A percentile compares a stretch with the other conserved stretches of the same genome.
Conservation (phyloP, 2,888 invertebrate species). For the Pharmacophagus antenor region DNA sequence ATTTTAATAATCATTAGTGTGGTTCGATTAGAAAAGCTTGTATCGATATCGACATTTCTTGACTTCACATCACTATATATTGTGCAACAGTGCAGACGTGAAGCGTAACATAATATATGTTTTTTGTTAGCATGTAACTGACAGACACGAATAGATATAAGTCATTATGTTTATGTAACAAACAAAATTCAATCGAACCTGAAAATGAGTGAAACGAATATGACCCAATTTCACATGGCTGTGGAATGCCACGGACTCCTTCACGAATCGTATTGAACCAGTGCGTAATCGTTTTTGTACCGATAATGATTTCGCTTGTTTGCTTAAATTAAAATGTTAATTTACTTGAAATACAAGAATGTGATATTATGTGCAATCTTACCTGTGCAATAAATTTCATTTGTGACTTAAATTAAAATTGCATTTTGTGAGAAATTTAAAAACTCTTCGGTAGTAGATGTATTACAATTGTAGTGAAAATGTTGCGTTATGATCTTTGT, state of each 20-base stretch:
- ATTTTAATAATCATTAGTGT: no score
- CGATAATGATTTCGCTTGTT: neutral
- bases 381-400: no score
- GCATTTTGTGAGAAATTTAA: no score
- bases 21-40: neutral
- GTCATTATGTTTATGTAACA: conserved; percentile 36
- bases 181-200: conserved; percentile 29
- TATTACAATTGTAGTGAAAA: no score
- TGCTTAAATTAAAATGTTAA: no score
- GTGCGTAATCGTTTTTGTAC: conserved; percentile 9
- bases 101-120: conserved; percentile 58
- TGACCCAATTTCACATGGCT: conserved; percentile 25
- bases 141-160: conserved; percentile 34
- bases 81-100: conserved; percentile 57
- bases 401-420: no score
- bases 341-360: neutral
- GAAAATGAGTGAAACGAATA: conserved; percentile 28
- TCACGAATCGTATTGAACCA: conserved; percentile 15
- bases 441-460: no score
- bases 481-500: no score
- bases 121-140: conserved; percentile 37
- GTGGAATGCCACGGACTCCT: conserved; percentile 12
- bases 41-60: conserved; percentile 33
- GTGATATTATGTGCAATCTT: no score
- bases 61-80: conserved; percentile 46